Conservation (phyloP, 1,140 invertebrate genomes). For the Heliconius hewitsoni region DNA sequence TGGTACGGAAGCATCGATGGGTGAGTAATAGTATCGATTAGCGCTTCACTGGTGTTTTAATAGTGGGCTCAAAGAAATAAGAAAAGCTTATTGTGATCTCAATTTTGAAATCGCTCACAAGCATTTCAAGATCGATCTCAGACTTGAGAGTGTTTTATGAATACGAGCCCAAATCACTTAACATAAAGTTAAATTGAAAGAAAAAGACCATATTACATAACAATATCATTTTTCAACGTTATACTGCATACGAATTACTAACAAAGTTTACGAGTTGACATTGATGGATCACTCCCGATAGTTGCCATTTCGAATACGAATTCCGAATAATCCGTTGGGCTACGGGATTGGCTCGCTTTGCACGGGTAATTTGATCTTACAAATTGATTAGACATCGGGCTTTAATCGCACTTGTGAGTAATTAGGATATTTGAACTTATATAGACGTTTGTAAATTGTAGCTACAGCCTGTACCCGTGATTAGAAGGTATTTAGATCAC, state of each 20-base stretch:
- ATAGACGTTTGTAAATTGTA: not conserved
- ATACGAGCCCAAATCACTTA: too few relatives aligned
- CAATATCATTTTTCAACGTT: not conserved
- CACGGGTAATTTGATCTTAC: constrained; percentile 25
- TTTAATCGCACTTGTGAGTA: not conserved
- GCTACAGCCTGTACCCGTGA: not conserved
- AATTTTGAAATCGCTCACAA: too few relatives aligned
- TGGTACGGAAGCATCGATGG: too few relatives aligned
- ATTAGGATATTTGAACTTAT: constrained; percentile 5
- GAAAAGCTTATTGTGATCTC: too few relatives aligned
- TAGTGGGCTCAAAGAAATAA: too few relatives aligned
- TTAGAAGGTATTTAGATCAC: not conserved
- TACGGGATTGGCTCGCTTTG: constrained; percentile 22
- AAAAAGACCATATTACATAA: not conserved
- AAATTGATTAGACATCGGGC: constrained; percentile 13
- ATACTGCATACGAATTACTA: not conserved
- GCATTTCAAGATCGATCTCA: too few relatives aligned
- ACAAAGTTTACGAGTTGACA: constrained; percentile 21
- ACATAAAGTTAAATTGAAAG: not conserved
- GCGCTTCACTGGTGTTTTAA: too few relatives aligned
- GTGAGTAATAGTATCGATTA: too few relatives aligned
- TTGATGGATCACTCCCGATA: constrained; percentile 23
- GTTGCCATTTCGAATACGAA: constrained; percentile 25
- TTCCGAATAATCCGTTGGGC: constrained; percentile 15
- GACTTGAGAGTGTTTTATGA: too few relatives aligned